Conservation (phyloP, 1,140 invertebrate genomes). For the Diabrotica undecimpunctata region DNA sequence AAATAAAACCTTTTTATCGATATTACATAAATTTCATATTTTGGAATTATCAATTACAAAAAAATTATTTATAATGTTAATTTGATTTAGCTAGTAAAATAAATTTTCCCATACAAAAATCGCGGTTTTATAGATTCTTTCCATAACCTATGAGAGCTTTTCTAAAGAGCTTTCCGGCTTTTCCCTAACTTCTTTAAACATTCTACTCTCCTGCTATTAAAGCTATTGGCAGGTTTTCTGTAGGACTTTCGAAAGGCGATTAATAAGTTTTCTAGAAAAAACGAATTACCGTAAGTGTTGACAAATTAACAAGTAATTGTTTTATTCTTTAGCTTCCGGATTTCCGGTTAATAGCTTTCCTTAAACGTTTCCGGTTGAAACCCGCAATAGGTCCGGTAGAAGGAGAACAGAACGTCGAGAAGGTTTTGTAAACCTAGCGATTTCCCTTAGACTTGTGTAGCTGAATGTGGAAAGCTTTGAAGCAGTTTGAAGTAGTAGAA, state of each 20-base stretch:
- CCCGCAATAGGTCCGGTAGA: neutral
- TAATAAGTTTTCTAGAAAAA: neutral
- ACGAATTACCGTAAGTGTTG: neutral
- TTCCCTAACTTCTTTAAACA: neutral
- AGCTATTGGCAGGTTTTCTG: slow-evolving; percentile 1
- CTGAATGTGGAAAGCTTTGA: no score
- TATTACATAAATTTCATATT: no score
- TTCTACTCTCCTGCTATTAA: neutral
- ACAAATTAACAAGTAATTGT: slow-evolving; percentile 1
- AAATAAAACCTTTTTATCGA: no score
- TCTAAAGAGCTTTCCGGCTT: neutral
- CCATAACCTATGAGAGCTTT: no score
- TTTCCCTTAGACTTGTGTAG: no score
- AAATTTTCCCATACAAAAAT: no score
- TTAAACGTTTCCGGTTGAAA: slow-evolving; percentile 2
- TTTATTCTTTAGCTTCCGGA: neutral
- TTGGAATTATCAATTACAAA: no score
- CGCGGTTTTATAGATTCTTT: no score
- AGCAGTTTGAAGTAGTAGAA: no score
- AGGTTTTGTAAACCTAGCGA: no score
- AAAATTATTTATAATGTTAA: no score
- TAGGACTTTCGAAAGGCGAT: neutral
- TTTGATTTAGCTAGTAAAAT: no score
- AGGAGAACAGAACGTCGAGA: neutral
- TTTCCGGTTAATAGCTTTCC: neutral